phyloP scores from a whole-genome alignment of 1,140 invertebrate species.

The Himalopsyche phryganea region DNA sequence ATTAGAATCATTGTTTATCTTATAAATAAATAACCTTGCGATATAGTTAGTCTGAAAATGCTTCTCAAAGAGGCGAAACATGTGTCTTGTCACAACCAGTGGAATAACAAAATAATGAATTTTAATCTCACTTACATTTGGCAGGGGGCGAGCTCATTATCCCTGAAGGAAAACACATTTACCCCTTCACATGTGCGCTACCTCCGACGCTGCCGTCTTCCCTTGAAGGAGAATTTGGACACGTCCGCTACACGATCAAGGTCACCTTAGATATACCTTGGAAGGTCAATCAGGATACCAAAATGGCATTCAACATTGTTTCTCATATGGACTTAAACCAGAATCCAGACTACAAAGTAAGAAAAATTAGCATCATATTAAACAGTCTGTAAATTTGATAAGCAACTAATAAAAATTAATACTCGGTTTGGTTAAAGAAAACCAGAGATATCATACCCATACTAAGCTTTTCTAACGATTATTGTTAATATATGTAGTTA shows the following conservation, averaged over 20 bases:
- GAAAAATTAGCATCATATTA: background rate
- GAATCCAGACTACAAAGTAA: slow-evolving; percentile 55
- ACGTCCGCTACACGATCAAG: slow-evolving; percentile 78
- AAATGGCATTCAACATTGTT: slow-evolving; percentile 78
- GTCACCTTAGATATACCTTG: slow-evolving; percentile 80
- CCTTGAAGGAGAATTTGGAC: slow-evolving; percentile 78
- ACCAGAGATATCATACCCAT: too few relatives aligned
- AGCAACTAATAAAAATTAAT: too few relatives aligned
- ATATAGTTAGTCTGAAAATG: too few relatives aligned
- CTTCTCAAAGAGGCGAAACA: too few relatives aligned
- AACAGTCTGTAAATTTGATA: too few relatives aligned
- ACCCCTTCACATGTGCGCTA: slow-evolving; percentile 66
- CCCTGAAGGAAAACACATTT: slow-evolving; percentile 63
- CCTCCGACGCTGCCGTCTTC: slow-evolving; percentile 72
- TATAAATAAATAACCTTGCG: too few relatives aligned
- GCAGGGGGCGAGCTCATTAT: slow-evolving; percentile 65
- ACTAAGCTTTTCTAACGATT: too few relatives aligned
- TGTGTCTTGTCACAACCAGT: too few relatives aligned
- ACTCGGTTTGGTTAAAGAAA: too few relatives aligned
- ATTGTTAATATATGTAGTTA: too few relatives aligned
- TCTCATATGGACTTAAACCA: slow-evolving; percentile 79
- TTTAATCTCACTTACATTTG: background rate
- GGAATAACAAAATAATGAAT: too few relatives aligned
- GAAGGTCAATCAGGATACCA: slow-evolving; percentile 78
- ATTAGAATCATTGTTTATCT: too few relatives aligned